Percentiles rank a stretch among this genome's conserved stretches.
Conservation (phyloP, 2,888 invertebrate genomes). For the Laspeyria flexula region DNA sequence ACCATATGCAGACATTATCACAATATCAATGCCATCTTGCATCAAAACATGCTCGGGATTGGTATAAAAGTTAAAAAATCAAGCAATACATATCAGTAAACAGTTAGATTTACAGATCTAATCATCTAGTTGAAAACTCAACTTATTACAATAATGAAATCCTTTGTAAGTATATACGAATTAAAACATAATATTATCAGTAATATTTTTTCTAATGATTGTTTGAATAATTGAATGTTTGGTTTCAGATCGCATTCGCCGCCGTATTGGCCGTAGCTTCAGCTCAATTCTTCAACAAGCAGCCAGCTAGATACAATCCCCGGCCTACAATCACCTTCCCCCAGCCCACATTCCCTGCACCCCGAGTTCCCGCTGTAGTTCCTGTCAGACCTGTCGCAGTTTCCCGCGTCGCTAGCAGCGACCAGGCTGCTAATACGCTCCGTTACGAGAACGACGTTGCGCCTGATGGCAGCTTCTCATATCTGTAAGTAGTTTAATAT, state of each 20-base stretch:
- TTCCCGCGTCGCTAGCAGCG: slow-evolving; percentile 42
- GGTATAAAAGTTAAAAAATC: slow-evolving; percentile 58
- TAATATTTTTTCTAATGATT: too few species aligned
- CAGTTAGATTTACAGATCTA: slow-evolving; percentile 32
- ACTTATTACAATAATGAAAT: slow-evolving; percentile 60
- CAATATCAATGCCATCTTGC: slow-evolving; percentile 66
- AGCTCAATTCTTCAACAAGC: slow-evolving; percentile 55
- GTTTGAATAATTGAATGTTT: too few species aligned
- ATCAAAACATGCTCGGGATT: slow-evolving; percentile 51
- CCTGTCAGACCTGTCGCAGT: too few species aligned
- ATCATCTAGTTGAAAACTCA: not conserved
- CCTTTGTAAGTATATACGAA: slow-evolving; percentile 60
- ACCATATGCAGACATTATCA: slow-evolving; percentile 57
- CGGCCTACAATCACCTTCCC: slow-evolving; percentile 6
- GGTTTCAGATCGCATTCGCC: slow-evolving; percentile 55
- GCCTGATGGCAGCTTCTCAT: slow-evolving; percentile 81
- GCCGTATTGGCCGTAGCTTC: slow-evolving; percentile 63
- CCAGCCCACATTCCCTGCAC: slow-evolving; percentile 16
- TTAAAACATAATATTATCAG: too few species aligned
- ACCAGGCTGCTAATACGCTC: slow-evolving; percentile 62
- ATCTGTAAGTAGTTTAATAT: slow-evolving; percentile 66
- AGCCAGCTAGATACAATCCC: slow-evolving; percentile 6
- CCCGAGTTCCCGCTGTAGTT: slow-evolving; percentile 21
- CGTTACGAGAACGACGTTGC: slow-evolving; percentile 68
- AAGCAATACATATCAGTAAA: slow-evolving; percentile 53